Evolutionary conservation across 2,113 vertebrate species (phyloP).

Genomic region (Probosciger aterrimus): DNA sequence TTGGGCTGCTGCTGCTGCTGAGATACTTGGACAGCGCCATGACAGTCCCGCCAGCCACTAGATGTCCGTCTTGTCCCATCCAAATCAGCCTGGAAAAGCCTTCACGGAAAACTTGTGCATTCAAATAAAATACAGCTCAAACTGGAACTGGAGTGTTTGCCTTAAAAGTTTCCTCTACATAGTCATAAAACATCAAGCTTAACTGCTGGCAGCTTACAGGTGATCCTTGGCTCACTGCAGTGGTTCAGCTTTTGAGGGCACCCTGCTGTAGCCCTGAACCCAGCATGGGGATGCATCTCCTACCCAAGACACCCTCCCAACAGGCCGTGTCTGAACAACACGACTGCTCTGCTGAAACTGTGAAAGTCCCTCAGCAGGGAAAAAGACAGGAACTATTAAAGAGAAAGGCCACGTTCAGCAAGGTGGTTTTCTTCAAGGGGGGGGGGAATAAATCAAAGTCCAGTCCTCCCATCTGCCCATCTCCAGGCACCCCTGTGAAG

Average conservation of each 20-base stretch:
- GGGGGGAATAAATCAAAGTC: neutral
- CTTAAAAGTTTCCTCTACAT: neutral
- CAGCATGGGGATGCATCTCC: neutral
- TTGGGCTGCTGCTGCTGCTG: neutral
- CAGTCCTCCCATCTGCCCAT: neutral
- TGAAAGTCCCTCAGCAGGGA: neutral
- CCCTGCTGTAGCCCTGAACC: neutral
- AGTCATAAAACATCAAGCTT: neutral
- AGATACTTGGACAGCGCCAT: neutral
- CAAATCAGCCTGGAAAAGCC: neutral
- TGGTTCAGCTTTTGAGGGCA: neutral
- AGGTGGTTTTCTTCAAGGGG: neutral
- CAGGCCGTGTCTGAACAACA: neutral
- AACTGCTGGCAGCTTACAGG: neutral
- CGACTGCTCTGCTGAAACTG: neutral
- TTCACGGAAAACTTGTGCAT: neutral
- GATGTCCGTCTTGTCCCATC: slow-evolving; percentile 29
- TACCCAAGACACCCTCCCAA: neutral
- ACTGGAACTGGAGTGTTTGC: neutral
- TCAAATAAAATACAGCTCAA: neutral
- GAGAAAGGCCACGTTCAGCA: neutral
- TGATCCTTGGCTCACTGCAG: rapidly evolving
- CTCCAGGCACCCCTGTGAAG: neutral
- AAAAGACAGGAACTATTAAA: neutral
- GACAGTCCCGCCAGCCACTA: neutral